Percentiles rank a stretch among this genome's conserved stretches.
Conservation (phyloP, 2,888 invertebrate genomes). For the Onchidella celtica region DNA sequence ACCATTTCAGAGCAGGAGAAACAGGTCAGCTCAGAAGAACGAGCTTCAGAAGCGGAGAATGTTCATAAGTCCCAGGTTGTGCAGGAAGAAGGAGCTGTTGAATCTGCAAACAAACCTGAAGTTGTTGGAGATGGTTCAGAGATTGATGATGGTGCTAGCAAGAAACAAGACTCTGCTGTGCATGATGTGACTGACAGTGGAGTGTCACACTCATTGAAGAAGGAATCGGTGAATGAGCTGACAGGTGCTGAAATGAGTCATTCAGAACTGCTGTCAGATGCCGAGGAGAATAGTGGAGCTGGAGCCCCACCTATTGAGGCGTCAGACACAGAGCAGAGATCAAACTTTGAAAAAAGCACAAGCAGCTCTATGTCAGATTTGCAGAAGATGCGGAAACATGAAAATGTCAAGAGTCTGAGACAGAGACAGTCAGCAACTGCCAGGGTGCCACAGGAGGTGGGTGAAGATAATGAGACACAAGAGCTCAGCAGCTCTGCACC, state of each 20-base stretch:
- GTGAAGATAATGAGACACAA: background rate
- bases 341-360: conserved; percentile 37
- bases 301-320: conserved; percentile 16
- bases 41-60: no score
- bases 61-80: no score
- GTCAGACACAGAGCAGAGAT: conserved; percentile 37
- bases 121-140: background rate
- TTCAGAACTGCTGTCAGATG: conserved; percentile 24
- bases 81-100: background rate
- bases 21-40: no score
- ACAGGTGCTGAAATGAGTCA: conserved; percentile 23
- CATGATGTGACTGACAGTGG: conserved; percentile 13
- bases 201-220: conserved; percentile 5
- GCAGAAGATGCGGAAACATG: conserved; percentile 9
- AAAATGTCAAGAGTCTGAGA: conserved; percentile 35
- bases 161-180: background rate
- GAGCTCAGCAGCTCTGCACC: background rate
- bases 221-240: conserved; percentile 21
- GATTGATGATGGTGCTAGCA: background rate
- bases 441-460: conserved; percentile 3
- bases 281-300: conserved; percentile 21
- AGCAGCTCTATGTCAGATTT: conserved; percentile 44
- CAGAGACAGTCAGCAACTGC: conserved; percentile 48
- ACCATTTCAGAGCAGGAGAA: no score
- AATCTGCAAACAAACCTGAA: background rate